These are phyloP conservation scores for Crenichthys baileyi DNA, from an alignment of 2,797 vertebrate species.

Conservation along the genomic window DNA sequence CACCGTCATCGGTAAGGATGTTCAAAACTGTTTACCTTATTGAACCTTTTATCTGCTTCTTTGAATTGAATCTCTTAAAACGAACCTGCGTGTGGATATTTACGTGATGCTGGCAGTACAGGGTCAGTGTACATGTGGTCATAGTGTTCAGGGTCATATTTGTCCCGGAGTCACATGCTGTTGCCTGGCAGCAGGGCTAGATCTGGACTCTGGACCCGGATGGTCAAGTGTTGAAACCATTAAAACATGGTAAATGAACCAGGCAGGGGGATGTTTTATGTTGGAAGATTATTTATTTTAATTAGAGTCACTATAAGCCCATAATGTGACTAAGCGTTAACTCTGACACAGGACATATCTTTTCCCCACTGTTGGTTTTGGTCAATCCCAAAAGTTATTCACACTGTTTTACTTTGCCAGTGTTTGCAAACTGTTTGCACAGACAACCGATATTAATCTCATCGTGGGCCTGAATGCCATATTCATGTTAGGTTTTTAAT, in stretches of 20 bases:
- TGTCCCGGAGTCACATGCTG: constrained; percentile 56
- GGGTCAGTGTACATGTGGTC: constrained; percentile 23
- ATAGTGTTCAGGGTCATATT: constrained; percentile 22
- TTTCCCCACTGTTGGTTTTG: neutral
- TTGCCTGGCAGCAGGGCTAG: constrained; percentile 47
- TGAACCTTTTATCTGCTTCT: neutral
- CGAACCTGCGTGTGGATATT: neutral
- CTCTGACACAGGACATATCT: no score
- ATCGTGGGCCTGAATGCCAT: neutral
- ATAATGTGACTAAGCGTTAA: neutral
- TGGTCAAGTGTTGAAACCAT: constrained; percentile 4
- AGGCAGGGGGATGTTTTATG: neutral
- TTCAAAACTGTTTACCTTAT: neutral
- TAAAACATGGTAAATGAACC: neutral
- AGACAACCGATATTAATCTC: neutral
- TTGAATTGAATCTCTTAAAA: neutral
- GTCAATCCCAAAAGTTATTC: neutral
- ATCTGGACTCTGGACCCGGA: constrained; percentile 61
- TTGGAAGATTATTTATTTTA: neutral
- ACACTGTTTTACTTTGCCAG: neutral
- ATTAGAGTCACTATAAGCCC: no score
- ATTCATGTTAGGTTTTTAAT: neutral
- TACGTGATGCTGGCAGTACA: neutral
- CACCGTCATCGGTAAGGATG: constrained; percentile 60
- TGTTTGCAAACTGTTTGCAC: constrained; percentile 22